phyloP scores from a whole-genome alignment of 2,113 vertebrate genomes.

The Uria lomvia region DNA sequence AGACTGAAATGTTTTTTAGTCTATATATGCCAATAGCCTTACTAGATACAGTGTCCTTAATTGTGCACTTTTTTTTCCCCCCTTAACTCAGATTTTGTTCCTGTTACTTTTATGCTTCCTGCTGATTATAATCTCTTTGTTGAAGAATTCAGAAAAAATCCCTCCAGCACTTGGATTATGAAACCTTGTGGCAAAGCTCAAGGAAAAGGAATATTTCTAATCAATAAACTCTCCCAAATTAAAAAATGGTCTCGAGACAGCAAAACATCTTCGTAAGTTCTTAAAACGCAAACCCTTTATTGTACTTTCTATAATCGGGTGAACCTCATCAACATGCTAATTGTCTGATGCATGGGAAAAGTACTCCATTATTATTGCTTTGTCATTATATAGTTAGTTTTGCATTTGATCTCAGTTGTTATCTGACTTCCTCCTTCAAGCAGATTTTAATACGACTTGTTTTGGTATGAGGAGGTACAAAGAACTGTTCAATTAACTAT shows the following conservation, averaged over 20 bases:
- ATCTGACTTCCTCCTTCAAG: background rate
- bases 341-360: background rate
- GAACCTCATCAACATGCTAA: background rate
- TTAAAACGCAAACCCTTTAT: background rate
- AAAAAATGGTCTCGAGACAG: conserved; percentile 98
- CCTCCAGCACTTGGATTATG: conserved; percentile 99
- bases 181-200: conserved; percentile 98
- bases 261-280: conserved; percentile 91
- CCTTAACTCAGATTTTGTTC: conserved; percentile 87
- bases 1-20: background rate
- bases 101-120: conserved; percentile 97
- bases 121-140: conserved; percentile 97
- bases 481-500: background rate
- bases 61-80: background rate
- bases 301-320: background rate
- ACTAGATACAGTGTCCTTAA: background rate
- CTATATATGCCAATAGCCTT: background rate
- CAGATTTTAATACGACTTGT: background rate
- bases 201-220: conserved; percentile 98
- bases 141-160: conserved; percentile 96
- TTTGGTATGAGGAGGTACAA: background rate
- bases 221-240: conserved; percentile 98
- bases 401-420: conserved; percentile 8
- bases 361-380: background rate
- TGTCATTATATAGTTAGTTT: background rate